Conservation (phyloP, 2,113 vertebrate genomes). For the Cavia porcellus region DNA sequence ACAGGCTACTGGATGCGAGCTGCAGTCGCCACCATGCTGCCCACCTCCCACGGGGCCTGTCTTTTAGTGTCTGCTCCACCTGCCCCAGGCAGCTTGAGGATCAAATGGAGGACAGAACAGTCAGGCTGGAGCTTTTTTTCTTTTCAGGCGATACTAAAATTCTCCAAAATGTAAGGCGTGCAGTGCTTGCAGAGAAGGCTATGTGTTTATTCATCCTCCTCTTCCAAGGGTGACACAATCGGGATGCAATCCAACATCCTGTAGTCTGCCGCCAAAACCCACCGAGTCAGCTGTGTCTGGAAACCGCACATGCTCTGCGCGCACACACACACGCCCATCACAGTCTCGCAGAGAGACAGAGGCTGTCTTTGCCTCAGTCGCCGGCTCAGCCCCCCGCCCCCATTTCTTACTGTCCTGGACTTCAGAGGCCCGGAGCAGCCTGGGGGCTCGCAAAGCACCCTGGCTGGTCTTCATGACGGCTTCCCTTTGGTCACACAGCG, state of each 20-base stretch:
- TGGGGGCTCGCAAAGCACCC: not conserved
- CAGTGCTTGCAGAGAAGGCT: constrained; percentile 60
- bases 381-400: not conserved
- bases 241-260: constrained; percentile 77
- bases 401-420: not conserved
- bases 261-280: constrained; percentile 66
- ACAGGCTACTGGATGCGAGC: not conserved
- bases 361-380: not conserved
- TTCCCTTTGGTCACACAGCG: not conserved
- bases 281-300: constrained; percentile 69
- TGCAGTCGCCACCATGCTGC: not conserved
- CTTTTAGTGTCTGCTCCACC: constrained; percentile 30
- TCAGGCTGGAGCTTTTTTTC: constrained; percentile 53
- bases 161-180: constrained; percentile 59
- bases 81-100: not conserved
- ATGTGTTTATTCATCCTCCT: constrained; percentile 67
- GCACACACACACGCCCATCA: not conserved
- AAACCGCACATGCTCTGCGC: not conserved
- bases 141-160: constrained; percentile 42
- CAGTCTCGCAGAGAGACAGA: not conserved
- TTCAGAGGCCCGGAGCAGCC: not conserved
- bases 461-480: not conserved
- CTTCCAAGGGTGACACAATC: constrained; percentile 76
- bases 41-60: constrained; percentile 30
- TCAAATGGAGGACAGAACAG: constrained; percentile 54